These are phyloP conservation scores for Atopsyche davidsoni DNA, from an alignment of 1,140 invertebrate species.

Conservation along the genomic window DNA sequence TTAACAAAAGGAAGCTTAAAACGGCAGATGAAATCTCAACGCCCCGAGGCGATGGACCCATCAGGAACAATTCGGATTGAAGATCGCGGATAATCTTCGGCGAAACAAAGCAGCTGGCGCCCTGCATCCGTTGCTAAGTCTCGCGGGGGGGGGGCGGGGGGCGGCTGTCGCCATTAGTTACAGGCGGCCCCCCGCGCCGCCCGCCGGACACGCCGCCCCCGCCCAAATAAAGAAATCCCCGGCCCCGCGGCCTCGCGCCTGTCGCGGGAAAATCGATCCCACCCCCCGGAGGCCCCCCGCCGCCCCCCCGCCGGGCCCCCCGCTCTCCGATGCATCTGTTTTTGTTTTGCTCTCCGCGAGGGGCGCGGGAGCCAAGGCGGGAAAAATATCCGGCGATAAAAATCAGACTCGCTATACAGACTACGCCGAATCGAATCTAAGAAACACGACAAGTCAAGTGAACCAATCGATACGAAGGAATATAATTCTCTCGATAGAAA, in stretches of 20 bases:
- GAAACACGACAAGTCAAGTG: too few relatives aligned
- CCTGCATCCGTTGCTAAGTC: constrained; percentile 2
- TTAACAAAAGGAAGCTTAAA: too few relatives aligned
- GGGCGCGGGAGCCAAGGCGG: constrained; percentile 6
- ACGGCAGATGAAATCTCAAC: too few relatives aligned
- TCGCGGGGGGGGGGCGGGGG: constrained; percentile 8
- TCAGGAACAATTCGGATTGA: too few relatives aligned
- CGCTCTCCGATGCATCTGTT: constrained; percentile 42
- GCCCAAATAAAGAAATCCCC: constrained; percentile 20
- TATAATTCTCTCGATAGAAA: too few relatives aligned
- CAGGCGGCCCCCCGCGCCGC: constrained; percentile 38
- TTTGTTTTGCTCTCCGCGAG: constrained; percentile 10
- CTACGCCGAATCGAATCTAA: too few relatives aligned
- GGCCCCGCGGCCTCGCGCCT: constrained; percentile 29
- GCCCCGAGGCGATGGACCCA: too few relatives aligned
- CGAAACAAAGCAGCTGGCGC: not conserved
- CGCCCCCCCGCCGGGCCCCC: constrained; percentile 24
- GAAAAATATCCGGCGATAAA: constrained; percentile 4
- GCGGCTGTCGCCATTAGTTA: constrained; percentile 42
- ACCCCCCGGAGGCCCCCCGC: constrained; percentile 25
- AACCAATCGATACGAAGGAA: too few relatives aligned
- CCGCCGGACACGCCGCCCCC: constrained; percentile 25
- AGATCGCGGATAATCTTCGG: too few relatives aligned
- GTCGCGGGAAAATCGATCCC: constrained; percentile 32
- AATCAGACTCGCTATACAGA: too few relatives aligned